Percentiles rank a stretch among this genome's conserved stretches.
These are phyloP conservation scores for Hofmannophila pseudospretella DNA, from an alignment of 2,888 invertebrate genomes.

Conservation along the genomic window DNA sequence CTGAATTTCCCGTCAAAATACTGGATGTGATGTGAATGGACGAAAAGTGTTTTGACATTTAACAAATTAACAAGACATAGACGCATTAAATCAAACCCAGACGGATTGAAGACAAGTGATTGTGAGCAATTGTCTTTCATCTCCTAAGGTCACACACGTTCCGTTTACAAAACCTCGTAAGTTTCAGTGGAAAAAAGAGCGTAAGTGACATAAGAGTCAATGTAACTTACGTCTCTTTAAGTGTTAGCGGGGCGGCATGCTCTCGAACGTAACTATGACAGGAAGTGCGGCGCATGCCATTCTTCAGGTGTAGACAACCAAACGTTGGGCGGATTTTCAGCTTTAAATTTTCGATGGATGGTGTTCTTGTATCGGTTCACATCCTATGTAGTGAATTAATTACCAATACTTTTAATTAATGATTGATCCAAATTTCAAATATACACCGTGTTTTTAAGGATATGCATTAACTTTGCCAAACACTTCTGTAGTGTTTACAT, in stretches of 20 bases:
- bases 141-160: conserved; percentile 65
- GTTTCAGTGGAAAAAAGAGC: conserved; percentile 31
- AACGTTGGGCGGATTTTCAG: conserved; percentile 18
- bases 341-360: neutral
- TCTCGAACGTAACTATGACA: conserved; percentile 61
- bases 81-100: conserved; percentile 28
- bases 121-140: conserved; percentile 59
- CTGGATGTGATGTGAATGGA: conserved; percentile 8
- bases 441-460: no score
- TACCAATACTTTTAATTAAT: no score
- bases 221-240: conserved; percentile 45
- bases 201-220: conserved; percentile 26
- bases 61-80: conserved; percentile 10
- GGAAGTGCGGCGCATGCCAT: conserved; percentile 67
- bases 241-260: conserved; percentile 31
- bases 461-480: no score
- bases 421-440: no score
- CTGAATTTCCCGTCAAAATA: conserved; percentile 12
- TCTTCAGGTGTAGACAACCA: conserved; percentile 56
- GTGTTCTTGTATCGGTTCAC: no score
- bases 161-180: conserved; percentile 56
- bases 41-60: conserved; percentile 14
- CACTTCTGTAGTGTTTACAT: no score
- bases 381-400: no score
- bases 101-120: conserved; percentile 28